A percentile compares a stretch with the other conserved stretches of the same genome.
These are phyloP conservation scores for Netelia inedita DNA, from an alignment of 2,888 invertebrate genomes.

Conservation along the genomic window DNA sequence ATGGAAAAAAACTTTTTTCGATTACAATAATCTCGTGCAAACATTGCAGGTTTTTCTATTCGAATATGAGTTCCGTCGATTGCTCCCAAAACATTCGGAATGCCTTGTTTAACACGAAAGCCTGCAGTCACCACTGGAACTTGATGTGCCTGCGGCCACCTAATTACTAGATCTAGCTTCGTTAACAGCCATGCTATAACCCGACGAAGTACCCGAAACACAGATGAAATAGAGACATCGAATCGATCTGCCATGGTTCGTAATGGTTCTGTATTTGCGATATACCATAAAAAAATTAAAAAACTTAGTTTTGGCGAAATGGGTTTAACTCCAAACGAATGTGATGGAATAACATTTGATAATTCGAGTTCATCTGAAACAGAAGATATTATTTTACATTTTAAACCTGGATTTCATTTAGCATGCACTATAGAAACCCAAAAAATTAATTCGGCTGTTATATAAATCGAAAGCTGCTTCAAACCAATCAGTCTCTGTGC, in stretches of 20 bases:
- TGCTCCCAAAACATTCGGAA: constrained; percentile 38
- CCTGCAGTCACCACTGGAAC: neutral
- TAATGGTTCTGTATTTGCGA: constrained; percentile 66
- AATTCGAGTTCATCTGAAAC: constrained; percentile 18
- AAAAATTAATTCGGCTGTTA: neutral
- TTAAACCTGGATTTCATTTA: neutral
- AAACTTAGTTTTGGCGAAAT: constrained; percentile 42
- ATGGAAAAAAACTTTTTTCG: constrained; percentile 50
- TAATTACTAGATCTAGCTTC: constrained; percentile 32
- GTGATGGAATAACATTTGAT: constrained; percentile 22
- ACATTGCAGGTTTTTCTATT: constrained; percentile 19
- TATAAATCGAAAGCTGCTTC: neutral
- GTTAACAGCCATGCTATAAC: constrained; percentile 47
- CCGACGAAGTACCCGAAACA: constrained; percentile 44
- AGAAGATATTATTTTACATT: neutral
- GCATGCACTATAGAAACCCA: neutral
- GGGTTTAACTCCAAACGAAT: constrained; percentile 9
- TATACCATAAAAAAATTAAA: constrained; percentile 64
- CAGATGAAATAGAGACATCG: constrained; percentile 63
- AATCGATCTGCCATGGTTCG: constrained; percentile 62
- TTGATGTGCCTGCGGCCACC: constrained; percentile 29
- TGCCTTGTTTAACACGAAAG: neutral
- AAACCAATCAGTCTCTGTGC: neutral
- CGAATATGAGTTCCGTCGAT: constrained; percentile 45
- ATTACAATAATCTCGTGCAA: constrained; percentile 47